Percentiles rank a stretch among this genome's conserved stretches.
These are phyloP conservation scores for Gobiocypris rarus DNA, from an alignment of 2,113 vertebrate species.

Conservation along the genomic window DNA sequence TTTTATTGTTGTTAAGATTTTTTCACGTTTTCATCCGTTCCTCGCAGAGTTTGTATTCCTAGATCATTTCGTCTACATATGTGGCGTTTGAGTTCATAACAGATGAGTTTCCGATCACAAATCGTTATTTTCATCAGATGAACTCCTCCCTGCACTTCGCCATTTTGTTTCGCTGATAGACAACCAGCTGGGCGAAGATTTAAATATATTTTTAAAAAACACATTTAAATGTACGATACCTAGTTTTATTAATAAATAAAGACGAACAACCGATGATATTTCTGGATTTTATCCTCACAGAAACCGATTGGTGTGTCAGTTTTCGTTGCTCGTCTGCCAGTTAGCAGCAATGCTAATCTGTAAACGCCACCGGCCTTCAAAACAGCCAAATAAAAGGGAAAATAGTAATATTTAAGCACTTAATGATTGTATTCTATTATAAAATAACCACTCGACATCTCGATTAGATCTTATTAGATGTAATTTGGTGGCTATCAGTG, in stretches of 20 bases:
- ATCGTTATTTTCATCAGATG: constrained; percentile 61
- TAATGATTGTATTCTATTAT: neutral
- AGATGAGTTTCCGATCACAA: neutral
- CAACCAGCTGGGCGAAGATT: constrained; percentile 21
- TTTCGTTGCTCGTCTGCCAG: neutral
- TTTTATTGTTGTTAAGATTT: neutral
- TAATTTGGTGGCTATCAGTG: neutral
- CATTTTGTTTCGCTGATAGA: constrained; percentile 72
- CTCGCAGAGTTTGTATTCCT: neutral
- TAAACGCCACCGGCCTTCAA: constrained; percentile 45
- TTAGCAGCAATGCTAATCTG: constrained; percentile 36
- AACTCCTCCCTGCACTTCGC: constrained; percentile 77
- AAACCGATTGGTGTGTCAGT: constrained; percentile 7
- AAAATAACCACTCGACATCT: neutral
- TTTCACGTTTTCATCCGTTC: neutral
- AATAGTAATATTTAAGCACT: fast-evolving
- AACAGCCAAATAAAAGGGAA: neutral
- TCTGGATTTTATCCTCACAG: neutral
- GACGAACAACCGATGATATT: neutral
- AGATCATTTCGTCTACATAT: neutral
- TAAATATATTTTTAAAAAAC: neutral
- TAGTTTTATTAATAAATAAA: neutral
- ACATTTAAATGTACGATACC: neutral
- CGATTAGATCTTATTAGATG: neutral
- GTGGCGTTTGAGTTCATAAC: neutral